A percentile compares a stretch with the other conserved stretches of the same genome.
These are phyloP conservation scores for Smithornis capensis DNA, from an alignment of 2,113 vertebrate species.

Conservation along the genomic window DNA sequence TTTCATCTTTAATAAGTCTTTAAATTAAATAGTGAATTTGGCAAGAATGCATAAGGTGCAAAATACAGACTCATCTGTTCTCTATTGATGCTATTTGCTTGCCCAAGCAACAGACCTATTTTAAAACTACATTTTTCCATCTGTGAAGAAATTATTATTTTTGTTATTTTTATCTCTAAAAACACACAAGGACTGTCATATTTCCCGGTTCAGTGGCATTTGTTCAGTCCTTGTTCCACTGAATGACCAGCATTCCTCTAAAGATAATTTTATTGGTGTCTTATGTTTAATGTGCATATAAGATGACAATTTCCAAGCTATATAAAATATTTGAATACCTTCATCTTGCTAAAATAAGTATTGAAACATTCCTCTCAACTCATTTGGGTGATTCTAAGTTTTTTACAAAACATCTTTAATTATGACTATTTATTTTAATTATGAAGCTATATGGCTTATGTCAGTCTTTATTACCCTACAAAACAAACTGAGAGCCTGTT, in stretches of 20 bases:
- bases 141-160: conserved; percentile 34
- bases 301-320: background rate
- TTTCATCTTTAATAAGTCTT: background rate
- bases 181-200: background rate
- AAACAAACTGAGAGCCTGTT: background rate
- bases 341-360: background rate
- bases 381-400: background rate
- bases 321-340: background rate
- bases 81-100: conserved; percentile 15
- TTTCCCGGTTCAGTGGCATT: conserved; percentile 8
- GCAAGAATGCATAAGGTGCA: background rate
- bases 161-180: too few species aligned
- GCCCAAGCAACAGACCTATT: conserved; percentile 52
- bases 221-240: background rate
- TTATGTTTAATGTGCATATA: background rate
- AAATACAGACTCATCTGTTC: conserved; percentile 29
- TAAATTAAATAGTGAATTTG: conserved; percentile 15
- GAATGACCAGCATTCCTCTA: background rate
- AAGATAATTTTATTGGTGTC: background rate
- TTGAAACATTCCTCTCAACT: background rate
- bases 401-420: background rate
- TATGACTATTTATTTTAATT: too few species aligned
- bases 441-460: background rate
- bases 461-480: background rate
- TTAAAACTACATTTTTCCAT: conserved; percentile 24